Evolutionary conservation across 2,888 invertebrate genomes (phyloP).

Genomic region (Anthrax anthrax): DNA sequence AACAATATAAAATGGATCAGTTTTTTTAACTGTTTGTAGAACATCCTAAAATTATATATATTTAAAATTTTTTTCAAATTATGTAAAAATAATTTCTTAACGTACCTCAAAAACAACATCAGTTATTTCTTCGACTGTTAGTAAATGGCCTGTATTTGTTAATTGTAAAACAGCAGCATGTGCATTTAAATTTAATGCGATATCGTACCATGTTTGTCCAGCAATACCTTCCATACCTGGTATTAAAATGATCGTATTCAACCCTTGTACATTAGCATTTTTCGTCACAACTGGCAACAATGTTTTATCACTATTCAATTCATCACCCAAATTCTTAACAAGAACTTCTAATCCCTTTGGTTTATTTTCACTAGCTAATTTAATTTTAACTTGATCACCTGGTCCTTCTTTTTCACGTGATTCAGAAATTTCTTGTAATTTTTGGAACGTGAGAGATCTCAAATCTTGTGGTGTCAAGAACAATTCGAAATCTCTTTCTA

Average conservation of each 20-base stretch:
- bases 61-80: not conserved
- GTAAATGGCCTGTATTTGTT: conserved; percentile 20
- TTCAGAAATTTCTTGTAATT: conserved; percentile 28
- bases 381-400: conserved; percentile 24
- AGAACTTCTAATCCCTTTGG: conserved; percentile 41
- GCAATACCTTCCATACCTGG: conserved; percentile 57
- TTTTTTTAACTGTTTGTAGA: conserved; percentile 39
- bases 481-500: conserved; percentile 80
- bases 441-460: conserved; percentile 56
- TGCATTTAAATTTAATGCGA: conserved; percentile 20
- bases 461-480: conserved; percentile 77
- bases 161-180: conserved; percentile 24
- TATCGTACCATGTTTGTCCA: conserved; percentile 28
- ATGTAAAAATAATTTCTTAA: no score
- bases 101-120: conserved; percentile 23
- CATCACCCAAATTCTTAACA: conserved; percentile 47
- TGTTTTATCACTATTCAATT: conserved; percentile 39
- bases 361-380: conserved; percentile 22
- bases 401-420: conserved; percentile 19
- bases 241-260: conserved; percentile 35
- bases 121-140: conserved; percentile 20
- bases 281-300: conserved; percentile 39
- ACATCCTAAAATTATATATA: conserved; percentile 37
- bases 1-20: conserved; percentile 54
- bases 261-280: conserved; percentile 26